Evolutionary conservation across 2,797 vertebrate species (phyloP).

Genomic region (Mallotus villosus): DNA sequence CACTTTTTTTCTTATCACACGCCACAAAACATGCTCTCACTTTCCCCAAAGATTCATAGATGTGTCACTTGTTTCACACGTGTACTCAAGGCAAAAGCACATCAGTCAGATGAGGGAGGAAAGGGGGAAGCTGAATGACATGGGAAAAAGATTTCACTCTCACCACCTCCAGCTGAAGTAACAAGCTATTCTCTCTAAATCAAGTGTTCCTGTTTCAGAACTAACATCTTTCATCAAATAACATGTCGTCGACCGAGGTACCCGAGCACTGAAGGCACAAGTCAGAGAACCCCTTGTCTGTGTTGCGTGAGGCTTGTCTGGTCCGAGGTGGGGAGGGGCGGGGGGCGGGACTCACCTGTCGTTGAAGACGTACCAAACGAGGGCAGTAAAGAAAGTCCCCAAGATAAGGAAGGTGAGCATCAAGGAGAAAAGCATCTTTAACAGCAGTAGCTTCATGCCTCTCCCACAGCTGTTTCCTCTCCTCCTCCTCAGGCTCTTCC

Average conservation of each 20-base stretch:
- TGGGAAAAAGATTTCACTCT: neutral
- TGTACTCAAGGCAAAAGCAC: no score
- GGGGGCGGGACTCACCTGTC: conserved; percentile 54
- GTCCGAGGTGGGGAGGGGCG: neutral
- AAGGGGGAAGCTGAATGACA: neutral
- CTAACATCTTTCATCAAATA: no score
- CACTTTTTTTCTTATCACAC: no score
- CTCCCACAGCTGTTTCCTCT: conserved; percentile 24
- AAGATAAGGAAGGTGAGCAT: conserved; percentile 51
- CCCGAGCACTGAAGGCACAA: neutral
- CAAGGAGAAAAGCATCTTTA: conserved; percentile 45
- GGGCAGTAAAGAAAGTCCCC: conserved; percentile 54
- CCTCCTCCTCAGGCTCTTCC: neutral
- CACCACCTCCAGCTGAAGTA: neutral
- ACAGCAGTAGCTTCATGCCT: conserved; percentile 53
- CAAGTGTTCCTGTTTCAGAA: neutral
- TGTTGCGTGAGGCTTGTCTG: neutral
- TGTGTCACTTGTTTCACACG: no score
- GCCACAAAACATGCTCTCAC: no score
- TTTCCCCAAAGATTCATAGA: no score
- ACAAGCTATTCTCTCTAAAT: neutral
- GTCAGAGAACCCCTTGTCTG: neutral
- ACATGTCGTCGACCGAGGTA: no score
- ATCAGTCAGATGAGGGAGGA: neutral
- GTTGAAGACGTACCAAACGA: conserved; percentile 51